Conservation (phyloP, 92 coral and sea anemone genomes). For the Phenganax subtilis region DNA sequence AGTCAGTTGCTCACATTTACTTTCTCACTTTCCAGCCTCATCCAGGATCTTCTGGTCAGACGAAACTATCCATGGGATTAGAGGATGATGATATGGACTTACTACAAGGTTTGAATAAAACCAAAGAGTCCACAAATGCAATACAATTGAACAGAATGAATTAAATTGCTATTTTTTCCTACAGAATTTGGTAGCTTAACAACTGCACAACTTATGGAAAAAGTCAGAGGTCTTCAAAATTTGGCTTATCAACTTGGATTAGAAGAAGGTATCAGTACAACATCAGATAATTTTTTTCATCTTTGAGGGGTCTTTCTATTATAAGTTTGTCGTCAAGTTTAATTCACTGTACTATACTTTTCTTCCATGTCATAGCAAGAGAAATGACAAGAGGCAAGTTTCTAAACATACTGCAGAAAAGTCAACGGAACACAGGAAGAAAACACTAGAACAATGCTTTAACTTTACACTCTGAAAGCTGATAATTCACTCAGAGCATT, state of each 20-base stretch:
- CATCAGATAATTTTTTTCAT: too few species aligned
- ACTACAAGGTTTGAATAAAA: constrained; percentile 68
- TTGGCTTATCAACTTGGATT: constrained; percentile 95
- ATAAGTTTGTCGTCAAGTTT: not conserved
- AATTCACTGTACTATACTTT: not conserved
- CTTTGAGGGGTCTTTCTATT: not conserved
- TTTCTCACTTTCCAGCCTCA: constrained; percentile 53
- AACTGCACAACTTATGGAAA: constrained; percentile 89
- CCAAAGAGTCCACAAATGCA: not conserved
- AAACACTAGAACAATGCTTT: not conserved
- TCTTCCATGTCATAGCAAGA: constrained; percentile 50
- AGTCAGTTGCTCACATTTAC: not conserved
- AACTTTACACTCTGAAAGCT: too few species aligned
- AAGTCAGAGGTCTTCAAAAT: constrained; percentile 89
- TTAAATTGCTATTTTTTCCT: not conserved
- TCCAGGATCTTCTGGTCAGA: constrained; percentile 72
- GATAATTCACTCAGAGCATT: too few species aligned
- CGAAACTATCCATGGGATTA: constrained; percentile 79
- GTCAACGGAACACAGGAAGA: constrained; percentile 40
- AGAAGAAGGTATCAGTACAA: constrained; percentile 68
- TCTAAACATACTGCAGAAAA: constrained; percentile 83
- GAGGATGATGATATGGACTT: constrained; percentile 95
- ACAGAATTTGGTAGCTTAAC: constrained; percentile 97
- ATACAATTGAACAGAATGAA: not conserved
- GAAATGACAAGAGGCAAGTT: constrained; percentile 98